Conservation (phyloP, 1,140 invertebrate species). For the Adelges cooleyi region DNA sequence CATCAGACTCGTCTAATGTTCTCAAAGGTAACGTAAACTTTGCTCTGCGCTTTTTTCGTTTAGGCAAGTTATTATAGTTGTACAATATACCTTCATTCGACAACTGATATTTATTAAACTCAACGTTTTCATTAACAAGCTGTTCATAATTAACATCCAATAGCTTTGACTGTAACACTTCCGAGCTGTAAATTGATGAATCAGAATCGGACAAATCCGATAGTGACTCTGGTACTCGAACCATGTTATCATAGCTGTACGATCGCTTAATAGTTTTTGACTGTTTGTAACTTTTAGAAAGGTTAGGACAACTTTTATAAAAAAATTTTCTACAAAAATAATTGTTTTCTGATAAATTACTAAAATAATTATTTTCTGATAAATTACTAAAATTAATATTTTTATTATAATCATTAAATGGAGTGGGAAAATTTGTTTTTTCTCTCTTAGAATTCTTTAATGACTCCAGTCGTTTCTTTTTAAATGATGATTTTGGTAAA, state of each 20-base stretch:
- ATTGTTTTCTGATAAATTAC: background rate
- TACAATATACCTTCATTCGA: background rate
- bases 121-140: background rate
- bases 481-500: background rate
- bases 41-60: background rate
- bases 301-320: constrained; percentile 9
- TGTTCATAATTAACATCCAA: constrained; percentile 17
- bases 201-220: background rate
- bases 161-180: background rate
- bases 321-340: no score
- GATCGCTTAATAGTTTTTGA: background rate
- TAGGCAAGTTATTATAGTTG: background rate
- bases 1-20: constrained; percentile 29
- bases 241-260: background rate
- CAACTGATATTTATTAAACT: background rate
- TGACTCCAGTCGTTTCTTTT: no score
- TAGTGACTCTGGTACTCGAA: background rate
- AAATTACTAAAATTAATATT: background rate
- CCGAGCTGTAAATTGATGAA: background rate
- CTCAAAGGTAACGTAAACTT: constrained; percentile 17
- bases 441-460: no score
- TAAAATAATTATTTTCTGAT: background rate
- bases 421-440: no score
- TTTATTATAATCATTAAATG: no score
- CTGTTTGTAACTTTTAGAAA: background rate